Base-by-base conservation (phyloP, 2,797 vertebrate genomes). In the Morelia viridis region DNA sequence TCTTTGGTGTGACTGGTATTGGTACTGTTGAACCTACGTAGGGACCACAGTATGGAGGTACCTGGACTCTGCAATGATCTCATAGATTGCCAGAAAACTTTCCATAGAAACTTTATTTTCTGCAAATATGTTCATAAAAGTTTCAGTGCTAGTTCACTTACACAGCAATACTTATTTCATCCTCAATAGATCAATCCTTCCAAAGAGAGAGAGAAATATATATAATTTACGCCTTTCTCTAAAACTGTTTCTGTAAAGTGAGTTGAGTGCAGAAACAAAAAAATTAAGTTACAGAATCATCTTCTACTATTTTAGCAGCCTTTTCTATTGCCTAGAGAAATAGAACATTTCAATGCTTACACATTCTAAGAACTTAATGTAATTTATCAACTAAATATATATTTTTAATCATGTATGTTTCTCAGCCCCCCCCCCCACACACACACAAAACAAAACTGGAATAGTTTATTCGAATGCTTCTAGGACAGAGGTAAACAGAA, bases 81-180 rank as follows among this genome's bases (percentile, higher is more conserved):
- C 88, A 19, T 6, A 10, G 0, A 5, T 80, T n/a, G 85, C 57
- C 60, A 65, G 28, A 65, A 31, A 53, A 24, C 46, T 65, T 26
- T 88, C 50, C 53, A 80, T n/a, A 53, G n/a, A 53, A 19, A 84
- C 35, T 85, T 86, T 10, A 26, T 92, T 91, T 89, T 35, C 76
- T 65, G 13, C 28, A 62, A 88, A 84, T 35, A 1, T 56, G 83
- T 90, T 93, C 71, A 17, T 57, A 90, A 90, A 87, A 61, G 17
- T 89, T 24, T 85, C 53, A 31, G 88, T 92, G 76, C 50, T 12
- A 92, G 93, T 94, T 84, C 56, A 83, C 28, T 71, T 80, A 87
- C 90, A 89, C 87, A 90, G 0, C 89, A 24, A 10, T 50, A 76
- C 91, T 93, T 64, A 71, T 95, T 93, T 89, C 71, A 87, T 22